phyloP scores from a whole-genome alignment of 2,113 vertebrate genomes.

The Emberiza fucata region DNA sequence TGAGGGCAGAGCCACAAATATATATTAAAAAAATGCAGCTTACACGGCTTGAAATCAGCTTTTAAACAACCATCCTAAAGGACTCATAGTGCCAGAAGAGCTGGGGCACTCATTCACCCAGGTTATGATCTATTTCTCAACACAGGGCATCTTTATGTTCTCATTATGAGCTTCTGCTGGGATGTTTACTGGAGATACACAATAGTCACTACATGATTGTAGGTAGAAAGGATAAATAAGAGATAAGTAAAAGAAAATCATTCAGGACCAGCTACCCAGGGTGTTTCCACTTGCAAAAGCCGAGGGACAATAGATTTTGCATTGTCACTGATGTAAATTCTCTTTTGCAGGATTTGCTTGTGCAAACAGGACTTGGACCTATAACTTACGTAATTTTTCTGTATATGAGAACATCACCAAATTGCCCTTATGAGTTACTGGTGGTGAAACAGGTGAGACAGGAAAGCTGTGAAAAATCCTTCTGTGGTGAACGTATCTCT shows the following conservation, averaged over 20 bases:
- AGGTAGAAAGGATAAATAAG: neutral
- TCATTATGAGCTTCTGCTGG: neutral
- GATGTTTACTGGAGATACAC: neutral
- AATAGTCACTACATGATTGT: neutral
- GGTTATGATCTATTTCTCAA: neutral
- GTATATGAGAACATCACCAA: neutral
- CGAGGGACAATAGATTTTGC: neutral
- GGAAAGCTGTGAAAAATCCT: neutral
- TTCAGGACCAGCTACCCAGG: neutral
- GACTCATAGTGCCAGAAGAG: neutral
- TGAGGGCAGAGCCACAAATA: slow-evolving; percentile 65
- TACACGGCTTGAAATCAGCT: slow-evolving; percentile 8
- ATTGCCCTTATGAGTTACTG: neutral
- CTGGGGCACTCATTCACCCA: neutral
- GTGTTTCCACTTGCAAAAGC: neutral
- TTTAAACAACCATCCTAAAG: slow-evolving; percentile 6
- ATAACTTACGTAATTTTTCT: neutral
- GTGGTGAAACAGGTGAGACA: neutral
- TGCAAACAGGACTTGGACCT: slow-evolving; percentile 14
- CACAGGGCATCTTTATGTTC: neutral
- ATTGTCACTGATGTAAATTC: neutral
- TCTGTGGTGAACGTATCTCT: neutral
- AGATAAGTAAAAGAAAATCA: neutral
- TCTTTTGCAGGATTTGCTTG: neutral
- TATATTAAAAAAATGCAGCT: slow-evolving; percentile 60